Evolutionary conservation across 2,888 invertebrate genomes (phyloP).

Genomic region (Drosophila atripex): DNA sequence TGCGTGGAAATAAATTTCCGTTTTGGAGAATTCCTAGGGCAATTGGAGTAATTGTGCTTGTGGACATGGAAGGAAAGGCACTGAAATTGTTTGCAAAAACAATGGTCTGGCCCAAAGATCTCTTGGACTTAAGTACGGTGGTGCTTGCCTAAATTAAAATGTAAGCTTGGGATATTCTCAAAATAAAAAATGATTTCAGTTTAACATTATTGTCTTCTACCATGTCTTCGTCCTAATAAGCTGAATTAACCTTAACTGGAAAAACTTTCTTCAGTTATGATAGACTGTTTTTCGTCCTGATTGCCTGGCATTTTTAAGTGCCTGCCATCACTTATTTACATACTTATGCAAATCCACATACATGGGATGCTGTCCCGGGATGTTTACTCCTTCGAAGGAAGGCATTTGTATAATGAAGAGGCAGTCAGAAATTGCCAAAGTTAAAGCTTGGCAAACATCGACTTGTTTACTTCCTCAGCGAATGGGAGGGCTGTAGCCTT

Average conservation of each 20-base stretch:
- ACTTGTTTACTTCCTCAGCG: conserved; percentile 24
- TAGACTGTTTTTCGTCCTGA: conserved; percentile 17
- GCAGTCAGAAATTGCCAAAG: conserved; percentile 32
- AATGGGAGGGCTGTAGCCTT: conserved; percentile 20
- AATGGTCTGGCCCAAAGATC: background rate
- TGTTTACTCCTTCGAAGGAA: conserved; percentile 24
- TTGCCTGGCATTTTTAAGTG: conserved; percentile 8
- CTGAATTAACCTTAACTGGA: background rate
- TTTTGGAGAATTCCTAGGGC: conserved; percentile 15
- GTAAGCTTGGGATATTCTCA: background rate
- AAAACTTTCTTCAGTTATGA: conserved; percentile 1
- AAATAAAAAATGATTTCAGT: too few species aligned
- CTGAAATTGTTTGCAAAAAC: conserved; percentile 4
- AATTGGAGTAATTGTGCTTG: conserved; percentile 23
- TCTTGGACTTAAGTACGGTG: conserved; percentile 14
- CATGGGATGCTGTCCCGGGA: conserved; percentile 2
- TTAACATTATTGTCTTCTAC: too few species aligned
- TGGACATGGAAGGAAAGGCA: background rate
- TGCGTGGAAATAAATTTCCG: conserved; percentile 18
- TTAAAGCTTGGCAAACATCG: conserved; percentile 30
- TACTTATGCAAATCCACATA: conserved; percentile 36
- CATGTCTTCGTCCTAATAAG: background rate
- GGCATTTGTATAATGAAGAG: conserved; percentile 40
- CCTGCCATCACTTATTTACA: conserved; percentile 37
- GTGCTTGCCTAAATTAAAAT: background rate